These are phyloP conservation scores for Nephrocerus scutellatus DNA, from an alignment of 2,888 invertebrate genomes.

Conservation along the genomic window DNA sequence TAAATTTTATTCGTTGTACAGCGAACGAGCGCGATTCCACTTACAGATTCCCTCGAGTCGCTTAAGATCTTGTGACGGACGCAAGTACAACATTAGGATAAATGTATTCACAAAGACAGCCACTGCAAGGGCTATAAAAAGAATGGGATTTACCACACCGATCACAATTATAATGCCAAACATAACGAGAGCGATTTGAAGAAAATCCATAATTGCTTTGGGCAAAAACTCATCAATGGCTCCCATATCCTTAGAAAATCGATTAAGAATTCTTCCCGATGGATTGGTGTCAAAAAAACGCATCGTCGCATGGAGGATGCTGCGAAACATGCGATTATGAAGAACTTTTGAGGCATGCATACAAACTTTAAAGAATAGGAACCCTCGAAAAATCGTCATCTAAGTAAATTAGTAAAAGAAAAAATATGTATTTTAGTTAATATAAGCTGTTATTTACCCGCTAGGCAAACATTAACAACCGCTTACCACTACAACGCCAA, in stretches of 20 bases:
- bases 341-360: slow-evolving; percentile 69
- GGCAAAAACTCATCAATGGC: slow-evolving; percentile 56
- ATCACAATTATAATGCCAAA: slow-evolving; percentile 70
- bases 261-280: slow-evolving; percentile 64
- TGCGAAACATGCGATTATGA: slow-evolving; percentile 78
- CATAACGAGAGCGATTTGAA: slow-evolving; percentile 54
- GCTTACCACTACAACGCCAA: slow-evolving; percentile 40
- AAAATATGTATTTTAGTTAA: slow-evolving; percentile 2
- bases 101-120: slow-evolving; percentile 58
- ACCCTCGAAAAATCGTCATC: slow-evolving; percentile 55
- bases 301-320: slow-evolving; percentile 70
- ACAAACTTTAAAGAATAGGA: slow-evolving; percentile 66
- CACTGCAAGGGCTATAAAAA: slow-evolving; percentile 59
- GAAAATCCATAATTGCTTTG: slow-evolving; percentile 50
- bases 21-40: too few relatives aligned
- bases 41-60: slow-evolving; percentile 63
- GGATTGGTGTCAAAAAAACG: slow-evolving; percentile 82
- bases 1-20: background rate
- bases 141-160: slow-evolving; percentile 61
- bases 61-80: slow-evolving; percentile 68
- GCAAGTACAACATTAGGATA: slow-evolving; percentile 61
- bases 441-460: background rate
- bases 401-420: slow-evolving; percentile 15
- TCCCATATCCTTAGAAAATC: slow-evolving; percentile 70
- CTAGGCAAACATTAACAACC: background rate